phyloP scores from a whole-genome alignment of 2,797 vertebrate species.

The Eospalax fontanierii region DNA sequence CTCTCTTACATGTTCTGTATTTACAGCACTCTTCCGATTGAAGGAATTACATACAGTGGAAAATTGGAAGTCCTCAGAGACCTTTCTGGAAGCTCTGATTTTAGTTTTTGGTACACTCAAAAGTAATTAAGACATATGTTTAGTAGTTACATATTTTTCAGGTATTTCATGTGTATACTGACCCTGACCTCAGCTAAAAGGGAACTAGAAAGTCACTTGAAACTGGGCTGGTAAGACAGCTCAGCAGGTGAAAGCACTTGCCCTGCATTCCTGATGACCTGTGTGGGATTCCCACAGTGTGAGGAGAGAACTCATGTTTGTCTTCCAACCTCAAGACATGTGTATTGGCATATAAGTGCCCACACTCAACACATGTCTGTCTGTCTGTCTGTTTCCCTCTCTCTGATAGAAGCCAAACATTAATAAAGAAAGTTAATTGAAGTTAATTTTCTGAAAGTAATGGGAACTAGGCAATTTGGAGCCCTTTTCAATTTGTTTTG shows the following conservation, averaged over 20 bases:
- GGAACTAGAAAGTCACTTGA: background rate
- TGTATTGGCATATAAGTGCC: background rate
- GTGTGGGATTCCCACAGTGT: background rate
- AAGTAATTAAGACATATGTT: background rate
- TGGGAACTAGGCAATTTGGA: background rate
- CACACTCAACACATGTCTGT: background rate
- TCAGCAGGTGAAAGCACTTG: background rate
- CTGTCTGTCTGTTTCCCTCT: too few species aligned
- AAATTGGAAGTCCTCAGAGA: background rate
- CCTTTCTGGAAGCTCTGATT: background rate
- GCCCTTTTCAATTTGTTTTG: too few species aligned
- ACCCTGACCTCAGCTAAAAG: background rate
- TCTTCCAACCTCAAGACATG: background rate
- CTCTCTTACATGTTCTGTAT: background rate
- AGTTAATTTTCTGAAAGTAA: slow-evolving; percentile 68
- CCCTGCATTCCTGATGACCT: background rate
- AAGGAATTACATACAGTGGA: background rate
- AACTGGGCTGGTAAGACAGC: background rate
- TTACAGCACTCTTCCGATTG: background rate
- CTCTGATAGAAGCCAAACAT: background rate
- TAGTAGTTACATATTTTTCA: background rate
- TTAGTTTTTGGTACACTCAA: background rate
- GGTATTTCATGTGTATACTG: background rate
- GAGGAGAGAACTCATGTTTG: background rate
- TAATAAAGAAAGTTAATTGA: background rate